Base-by-base conservation (phyloP, 2,888 invertebrate genomes). In the Himalopsyche tibetana region DNA sequence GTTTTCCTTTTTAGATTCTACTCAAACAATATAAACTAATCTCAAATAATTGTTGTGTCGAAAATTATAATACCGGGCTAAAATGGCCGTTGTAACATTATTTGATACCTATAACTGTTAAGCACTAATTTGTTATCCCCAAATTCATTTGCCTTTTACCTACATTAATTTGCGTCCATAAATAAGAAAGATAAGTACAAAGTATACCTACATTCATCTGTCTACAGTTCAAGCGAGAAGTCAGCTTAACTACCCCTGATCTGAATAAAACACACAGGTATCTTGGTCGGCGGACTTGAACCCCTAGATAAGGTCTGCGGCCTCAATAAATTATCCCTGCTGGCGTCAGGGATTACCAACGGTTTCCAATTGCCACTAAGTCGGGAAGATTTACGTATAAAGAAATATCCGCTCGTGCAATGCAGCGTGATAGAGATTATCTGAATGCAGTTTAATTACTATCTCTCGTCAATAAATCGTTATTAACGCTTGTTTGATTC, bases 291-390 rank as follows among this genome's bases (percentile, higher is more conserved):
- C 84, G 80, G 84, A 80, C 80, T 84, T 84, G 63, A 84, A 80
- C 84, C 84, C 56, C 83, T 45, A 85, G 85, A 83, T 85, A 85
- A 79, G 83, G 83, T 85, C 56, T 85, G 74, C 83, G 85, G 85
- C 36, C 80, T 40, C 85, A 85, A 83, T 85, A 85, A 85, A 85
- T 85, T 85, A 82, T 80, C 51, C 55, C 56, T 63, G 63, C 63
- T 19, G 9, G 19, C 6, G 63, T 4, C 63, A 63, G 63, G 63
- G 63, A 63, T 63, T 63, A 63, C 63, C 63, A 63, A 63, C 63
- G 15, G 63, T 63, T 63, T 63, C 63, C 63, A 63, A 63, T 63
- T 63, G 63, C 63, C 28, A 63, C 63, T 63, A 63, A 63, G 63
- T 63, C 63, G 63, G 19, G 28, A 63, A 63, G 63, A 63, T 63